Percentiles rank a stretch among this genome's conserved stretches.
Conservation (phyloP, 2,888 invertebrate genomes). For the Chrysina gloriosa region DNA sequence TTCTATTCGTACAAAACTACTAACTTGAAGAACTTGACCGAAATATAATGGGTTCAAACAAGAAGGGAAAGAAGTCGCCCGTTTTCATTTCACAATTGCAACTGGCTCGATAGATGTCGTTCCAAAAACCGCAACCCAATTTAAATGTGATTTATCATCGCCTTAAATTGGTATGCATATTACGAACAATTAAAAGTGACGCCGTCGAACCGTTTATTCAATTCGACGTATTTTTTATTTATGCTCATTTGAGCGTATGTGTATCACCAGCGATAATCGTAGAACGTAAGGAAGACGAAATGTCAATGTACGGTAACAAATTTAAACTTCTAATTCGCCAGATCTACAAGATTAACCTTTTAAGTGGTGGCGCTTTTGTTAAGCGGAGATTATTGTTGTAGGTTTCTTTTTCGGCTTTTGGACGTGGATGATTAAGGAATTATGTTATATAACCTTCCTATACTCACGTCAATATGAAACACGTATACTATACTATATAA, state of each 20-base stretch:
- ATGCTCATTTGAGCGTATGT: not conserved
- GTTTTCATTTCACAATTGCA: not conserved
- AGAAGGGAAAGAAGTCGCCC: not conserved
- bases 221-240: conserved; percentile 31
- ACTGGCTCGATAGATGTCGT: not conserved
- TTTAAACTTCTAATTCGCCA: conserved; percentile 12
- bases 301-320: conserved; percentile 30
- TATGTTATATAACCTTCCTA: no score
- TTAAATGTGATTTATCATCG: conserved; percentile 35
- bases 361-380: conserved; percentile 31
- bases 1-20: no score
- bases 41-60: no score
- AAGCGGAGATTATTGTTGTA: no score
- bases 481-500: no score
- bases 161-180: conserved; percentile 32
- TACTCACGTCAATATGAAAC: no score
- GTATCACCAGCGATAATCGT: conserved; percentile 6
- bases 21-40: no score
- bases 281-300: not conserved
- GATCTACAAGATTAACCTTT: conserved; percentile 17
- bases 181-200: conserved; percentile 34
- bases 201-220: conserved; percentile 26
- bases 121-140: conserved; percentile 29
- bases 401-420: no score
- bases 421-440: no score